Evolutionary conservation across 92 coral and sea anemone species (phyloP), one percentile per base, ranked within the genome.

Genomic region (Zoanthus sansibaricus): DNA sequence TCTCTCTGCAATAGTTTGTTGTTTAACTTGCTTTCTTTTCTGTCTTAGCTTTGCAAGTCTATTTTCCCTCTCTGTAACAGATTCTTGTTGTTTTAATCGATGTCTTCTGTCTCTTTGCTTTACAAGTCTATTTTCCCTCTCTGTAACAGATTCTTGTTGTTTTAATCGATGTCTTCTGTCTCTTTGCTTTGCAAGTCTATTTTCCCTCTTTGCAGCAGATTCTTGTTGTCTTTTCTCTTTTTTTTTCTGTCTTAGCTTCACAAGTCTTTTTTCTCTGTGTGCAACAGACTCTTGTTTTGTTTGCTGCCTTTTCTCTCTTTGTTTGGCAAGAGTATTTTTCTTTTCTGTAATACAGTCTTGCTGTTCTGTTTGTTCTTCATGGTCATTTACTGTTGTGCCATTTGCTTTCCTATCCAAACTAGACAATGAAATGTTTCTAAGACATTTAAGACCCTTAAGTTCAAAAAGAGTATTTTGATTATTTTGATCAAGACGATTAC

Each of bases 361-460:
- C 17, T 67, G 71, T 82, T 62, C 9, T 61, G 69, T 45, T 72
- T 33, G 76, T 49, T 49, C 55, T 72, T 72, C 76, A 72, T 72
- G 76, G 16, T 72, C 76, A 37, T 21, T 72, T 11, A 32, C 11
- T 72, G 76, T 72, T 72, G 76, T 72, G 18, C 37, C 37, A 72
- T 72, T 72, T 14, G 52, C 76, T 72, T 46, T 32, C 3, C 12
- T 20, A 72, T 72, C 20, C 76, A 72, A 72, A 72, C 20, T 13
- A 72, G 76, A 37, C 74, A 83, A 46, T 31, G 72, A 56, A 83
- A 62, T 83, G 78, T 51, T 83, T 83, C 75, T 67, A 21, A 44
- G 37, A 32, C 77, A 42, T 70, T 66, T 83, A 83, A 83, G 77
- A 83, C 76, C 87, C 33, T 71, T 83, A 16, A 83, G 47, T 66